A percentile compares a stretch with the other conserved stretches of the same genome.
phyloP scores from a whole-genome alignment of 2,888 invertebrate species.

The Noctua janthina region DNA sequence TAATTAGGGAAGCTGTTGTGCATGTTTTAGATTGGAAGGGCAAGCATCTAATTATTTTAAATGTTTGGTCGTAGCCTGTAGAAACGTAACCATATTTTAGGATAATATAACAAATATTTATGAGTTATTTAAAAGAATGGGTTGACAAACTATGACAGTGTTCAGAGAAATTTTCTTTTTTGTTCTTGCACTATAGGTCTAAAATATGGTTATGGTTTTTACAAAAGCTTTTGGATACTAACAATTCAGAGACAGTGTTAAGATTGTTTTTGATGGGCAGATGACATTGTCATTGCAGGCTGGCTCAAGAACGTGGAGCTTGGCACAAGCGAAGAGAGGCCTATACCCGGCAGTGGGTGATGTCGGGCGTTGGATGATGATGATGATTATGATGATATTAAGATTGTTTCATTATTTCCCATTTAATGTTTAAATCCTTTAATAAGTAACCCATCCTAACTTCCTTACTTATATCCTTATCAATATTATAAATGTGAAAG shows the following conservation, averaged over 20 bases:
- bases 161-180: background rate
- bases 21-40: slow-evolving; percentile 33
- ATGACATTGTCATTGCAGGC: too few species aligned
- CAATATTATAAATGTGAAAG: too few species aligned
- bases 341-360: too few species aligned
- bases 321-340: too few species aligned
- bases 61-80: slow-evolving; percentile 22
- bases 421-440: background rate
- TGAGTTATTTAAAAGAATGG: background rate
- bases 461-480: too few species aligned
- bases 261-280: background rate
- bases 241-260: background rate
- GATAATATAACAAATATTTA: slow-evolving; percentile 21
- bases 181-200: background rate
- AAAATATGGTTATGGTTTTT: too few species aligned
- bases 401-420: background rate
- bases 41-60: slow-evolving; percentile 32
- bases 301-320: too few species aligned
- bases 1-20: slow-evolving; percentile 58
- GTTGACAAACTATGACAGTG: background rate
- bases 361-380: too few species aligned
- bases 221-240: background rate
- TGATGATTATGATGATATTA: too few species aligned
- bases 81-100: background rate
- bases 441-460: background rate